These are phyloP conservation scores for Calcarius lapponicus DNA, from an alignment of 2,797 vertebrate genomes.

Conservation along the genomic window DNA sequence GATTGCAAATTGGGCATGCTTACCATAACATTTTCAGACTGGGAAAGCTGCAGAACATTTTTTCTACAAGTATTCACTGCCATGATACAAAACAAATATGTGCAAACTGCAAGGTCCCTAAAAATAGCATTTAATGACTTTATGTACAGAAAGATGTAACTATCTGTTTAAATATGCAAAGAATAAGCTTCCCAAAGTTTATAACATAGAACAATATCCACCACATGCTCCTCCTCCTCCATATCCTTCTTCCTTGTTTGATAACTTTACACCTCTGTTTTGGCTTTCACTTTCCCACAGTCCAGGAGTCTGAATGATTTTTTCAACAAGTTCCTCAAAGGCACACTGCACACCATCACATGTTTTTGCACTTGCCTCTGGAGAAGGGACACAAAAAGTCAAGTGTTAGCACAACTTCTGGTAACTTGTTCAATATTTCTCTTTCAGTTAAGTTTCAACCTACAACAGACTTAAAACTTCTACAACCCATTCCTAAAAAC, in stretches of 20 bases:
- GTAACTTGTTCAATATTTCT: background rate
- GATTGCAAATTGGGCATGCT: constrained; percentile 77
- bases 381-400: constrained; percentile 1
- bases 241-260: constrained; percentile 81
- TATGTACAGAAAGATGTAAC: constrained; percentile 79
- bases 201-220: constrained; percentile 90
- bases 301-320: constrained; percentile 96
- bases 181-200: constrained; percentile 76
- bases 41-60: constrained; percentile 72
- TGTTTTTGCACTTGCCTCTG: constrained; percentile 97
- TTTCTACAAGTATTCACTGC: constrained; percentile 76
- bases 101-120: constrained; percentile 92
- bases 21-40: constrained; percentile 71
- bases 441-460: background rate
- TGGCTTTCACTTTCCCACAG: constrained; percentile 95
- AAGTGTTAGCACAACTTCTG: background rate
- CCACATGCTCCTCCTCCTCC: constrained; percentile 82
- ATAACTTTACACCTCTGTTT: constrained; percentile 88
- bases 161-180: constrained; percentile 80
- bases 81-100: constrained; percentile 83
- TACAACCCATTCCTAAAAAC: background rate
- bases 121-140: constrained; percentile 79
- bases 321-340: constrained; percentile 98
- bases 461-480: background rate
- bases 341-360: constrained; percentile 95